Conservation (phyloP, 2,113 vertebrate genomes). For the Macrotis lagotis region DNA sequence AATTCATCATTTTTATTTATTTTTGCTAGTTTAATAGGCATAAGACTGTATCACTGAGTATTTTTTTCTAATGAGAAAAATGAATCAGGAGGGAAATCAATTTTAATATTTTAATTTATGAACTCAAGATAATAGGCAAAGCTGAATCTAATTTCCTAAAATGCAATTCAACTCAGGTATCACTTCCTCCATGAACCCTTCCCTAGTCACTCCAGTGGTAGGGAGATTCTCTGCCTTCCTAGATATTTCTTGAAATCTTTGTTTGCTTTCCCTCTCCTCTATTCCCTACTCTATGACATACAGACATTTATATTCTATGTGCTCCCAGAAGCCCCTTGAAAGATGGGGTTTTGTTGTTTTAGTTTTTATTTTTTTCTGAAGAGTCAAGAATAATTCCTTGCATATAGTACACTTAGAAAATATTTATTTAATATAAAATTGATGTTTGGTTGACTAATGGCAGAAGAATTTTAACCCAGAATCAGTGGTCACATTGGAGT, state of each 20-base stretch:
- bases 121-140: not conserved
- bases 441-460: not conserved
- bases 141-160: not conserved
- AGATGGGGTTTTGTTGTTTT: not conserved
- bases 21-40: not conserved
- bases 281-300: not conserved
- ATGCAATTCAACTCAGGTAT: not conserved
- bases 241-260: not conserved
- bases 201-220: not conserved
- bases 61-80: not conserved
- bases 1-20: not conserved
- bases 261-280: not conserved
- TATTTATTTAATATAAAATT: not conserved
- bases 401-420: not conserved
- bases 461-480: not conserved
- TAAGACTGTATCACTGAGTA: not conserved
- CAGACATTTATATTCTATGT: not conserved
- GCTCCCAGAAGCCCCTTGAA: not conserved
- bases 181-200: not conserved
- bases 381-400: not conserved
- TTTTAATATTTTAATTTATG: not conserved
- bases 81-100: not conserved
- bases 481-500: not conserved
- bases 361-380: not conserved
- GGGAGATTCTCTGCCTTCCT: not conserved